A percentile compares a stretch with the other conserved stretches of the same genome.
These are phyloP conservation scores for Teleogryllus oceanicus DNA, from an alignment of 2,888 invertebrate genomes.

Conservation along the genomic window DNA sequence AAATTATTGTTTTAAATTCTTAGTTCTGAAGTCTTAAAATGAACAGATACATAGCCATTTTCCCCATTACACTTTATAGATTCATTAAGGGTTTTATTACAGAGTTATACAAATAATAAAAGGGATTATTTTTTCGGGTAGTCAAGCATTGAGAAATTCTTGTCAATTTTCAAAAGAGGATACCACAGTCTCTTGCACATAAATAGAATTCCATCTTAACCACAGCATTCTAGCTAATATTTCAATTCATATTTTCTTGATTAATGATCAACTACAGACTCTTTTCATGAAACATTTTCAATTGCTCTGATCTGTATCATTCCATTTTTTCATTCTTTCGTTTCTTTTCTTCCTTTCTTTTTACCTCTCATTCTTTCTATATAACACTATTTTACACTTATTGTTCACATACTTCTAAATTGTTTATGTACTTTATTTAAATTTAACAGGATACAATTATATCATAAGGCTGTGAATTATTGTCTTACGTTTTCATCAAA, in stretches of 20 bases:
- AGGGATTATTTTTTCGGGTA: too few species aligned
- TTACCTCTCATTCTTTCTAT: neutral
- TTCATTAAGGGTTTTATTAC: too few species aligned
- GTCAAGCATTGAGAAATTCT: too few species aligned
- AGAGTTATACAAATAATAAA: too few species aligned
- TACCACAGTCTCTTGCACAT: too few species aligned
- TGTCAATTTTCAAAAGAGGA: too few species aligned
- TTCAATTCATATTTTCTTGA: neutral
- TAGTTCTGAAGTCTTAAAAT: too few species aligned
- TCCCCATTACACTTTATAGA: too few species aligned
- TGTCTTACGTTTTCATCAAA: slow-evolving; percentile 37
- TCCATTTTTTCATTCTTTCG: neutral
- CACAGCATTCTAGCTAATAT: neutral
- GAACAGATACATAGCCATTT: too few species aligned
- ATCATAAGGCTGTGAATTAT: slow-evolving; percentile 38
- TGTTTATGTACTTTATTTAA: neutral
- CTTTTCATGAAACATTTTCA: neutral
- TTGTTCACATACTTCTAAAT: slow-evolving; percentile 22
- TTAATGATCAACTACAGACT: neutral
- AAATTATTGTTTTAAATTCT: too few species aligned
- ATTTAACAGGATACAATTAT: slow-evolving; percentile 19
- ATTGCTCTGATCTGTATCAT: neutral
- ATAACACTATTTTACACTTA: slow-evolving; percentile 11
- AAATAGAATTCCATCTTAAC: neutral
- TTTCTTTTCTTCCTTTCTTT: neutral